phyloP scores from a whole-genome alignment of 1,140 invertebrate species.

The Gonioctena quinquepunctata region DNA sequence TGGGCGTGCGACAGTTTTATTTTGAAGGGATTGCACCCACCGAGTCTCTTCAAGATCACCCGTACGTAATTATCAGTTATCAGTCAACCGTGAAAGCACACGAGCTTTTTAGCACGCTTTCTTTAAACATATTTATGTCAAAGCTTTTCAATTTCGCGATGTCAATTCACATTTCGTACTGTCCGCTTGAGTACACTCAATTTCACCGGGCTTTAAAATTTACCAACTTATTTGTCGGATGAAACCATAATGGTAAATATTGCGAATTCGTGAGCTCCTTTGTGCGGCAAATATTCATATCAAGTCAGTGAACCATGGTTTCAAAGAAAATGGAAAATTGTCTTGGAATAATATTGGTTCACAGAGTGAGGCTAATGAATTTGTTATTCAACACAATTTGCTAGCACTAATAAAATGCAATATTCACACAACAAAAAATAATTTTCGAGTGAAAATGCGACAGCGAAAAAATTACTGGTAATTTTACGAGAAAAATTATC shows the following conservation, averaged over 20 bases:
- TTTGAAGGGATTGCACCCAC: constrained; percentile 45
- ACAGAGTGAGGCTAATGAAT: no score
- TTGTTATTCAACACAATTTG: no score
- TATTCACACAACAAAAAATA: background rate
- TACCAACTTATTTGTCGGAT: constrained; percentile 5
- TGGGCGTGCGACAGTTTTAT: constrained; percentile 52
- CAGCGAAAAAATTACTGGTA: no score
- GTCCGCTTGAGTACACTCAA: constrained; percentile 36
- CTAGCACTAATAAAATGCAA: no score
- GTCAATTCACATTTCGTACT: constrained; percentile 28
- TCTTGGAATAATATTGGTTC: no score
- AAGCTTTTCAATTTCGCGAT: constrained; percentile 36
- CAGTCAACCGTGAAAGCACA: constrained; percentile 47
- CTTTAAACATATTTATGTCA: constrained; percentile 45
- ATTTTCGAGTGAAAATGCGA: no score
- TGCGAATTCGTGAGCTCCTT: background rate
- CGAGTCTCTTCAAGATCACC: constrained; percentile 53
- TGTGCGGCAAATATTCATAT: background rate
- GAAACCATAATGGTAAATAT: background rate
- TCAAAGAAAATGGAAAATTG: background rate
- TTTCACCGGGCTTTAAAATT: constrained; percentile 28
- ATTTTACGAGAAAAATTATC: no score
- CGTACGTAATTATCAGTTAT: constrained; percentile 56
- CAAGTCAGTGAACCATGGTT: background rate
- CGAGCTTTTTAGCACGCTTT: constrained; percentile 50